Evolutionary conservation across 2,888 invertebrate genomes (phyloP).

Genomic region (Petrophora chlorosata): DNA sequence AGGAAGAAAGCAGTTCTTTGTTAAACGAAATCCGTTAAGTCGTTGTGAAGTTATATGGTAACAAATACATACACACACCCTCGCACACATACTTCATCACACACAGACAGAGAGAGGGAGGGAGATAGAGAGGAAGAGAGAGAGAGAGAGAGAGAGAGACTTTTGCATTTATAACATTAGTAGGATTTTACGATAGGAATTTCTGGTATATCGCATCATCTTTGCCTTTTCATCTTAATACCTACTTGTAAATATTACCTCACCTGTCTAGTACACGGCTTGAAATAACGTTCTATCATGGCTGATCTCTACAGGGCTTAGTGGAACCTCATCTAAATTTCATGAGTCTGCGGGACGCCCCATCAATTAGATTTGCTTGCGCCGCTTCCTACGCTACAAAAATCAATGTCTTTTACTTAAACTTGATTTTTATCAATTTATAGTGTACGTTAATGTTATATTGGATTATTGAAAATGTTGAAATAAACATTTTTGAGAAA

Average conservation of each 20-base stretch:
- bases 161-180: no score
- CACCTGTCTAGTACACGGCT: background rate
- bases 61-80: no score
- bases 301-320: slow-evolving; percentile 6
- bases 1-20: no score
- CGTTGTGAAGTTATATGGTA: no score
- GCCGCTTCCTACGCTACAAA: slow-evolving; percentile 30
- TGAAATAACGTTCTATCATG: slow-evolving; percentile 9
- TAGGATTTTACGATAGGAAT: no score
- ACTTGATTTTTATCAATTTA: slow-evolving; percentile 2
- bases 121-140: no score
- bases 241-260: background rate
- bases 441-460: background rate
- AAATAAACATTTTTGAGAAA: background rate
- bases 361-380: slow-evolving; percentile 52
- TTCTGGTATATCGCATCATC: no score
- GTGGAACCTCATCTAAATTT: slow-evolving; percentile 49
- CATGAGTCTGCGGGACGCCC: slow-evolving; percentile 46
- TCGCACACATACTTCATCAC: no score
- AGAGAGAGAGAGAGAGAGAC: no score
- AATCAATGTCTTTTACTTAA: slow-evolving; percentile 13
- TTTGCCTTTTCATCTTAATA: no score
- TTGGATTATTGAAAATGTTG: background rate
- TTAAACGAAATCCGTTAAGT: no score
- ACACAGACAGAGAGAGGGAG: no score